These are phyloP conservation scores for Delichon dasypus DNA, from an alignment of 2,797 vertebrate species.

Conservation along the genomic window DNA sequence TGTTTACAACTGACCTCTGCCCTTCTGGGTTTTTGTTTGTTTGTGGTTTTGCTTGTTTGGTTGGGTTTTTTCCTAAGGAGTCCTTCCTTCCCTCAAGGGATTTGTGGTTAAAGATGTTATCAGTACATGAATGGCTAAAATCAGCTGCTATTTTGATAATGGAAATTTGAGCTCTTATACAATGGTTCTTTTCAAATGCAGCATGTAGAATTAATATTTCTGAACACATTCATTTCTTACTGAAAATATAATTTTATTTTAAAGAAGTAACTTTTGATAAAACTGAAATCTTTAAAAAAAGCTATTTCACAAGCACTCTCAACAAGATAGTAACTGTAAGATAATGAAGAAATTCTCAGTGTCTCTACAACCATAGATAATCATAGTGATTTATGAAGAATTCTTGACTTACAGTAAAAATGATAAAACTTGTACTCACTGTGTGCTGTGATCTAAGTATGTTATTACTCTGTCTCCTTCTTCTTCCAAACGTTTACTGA, in stretches of 20 bases:
- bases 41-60: not conserved
- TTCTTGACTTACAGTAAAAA: not conserved
- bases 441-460: slow-evolving; percentile 82
- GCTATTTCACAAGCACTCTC: not conserved
- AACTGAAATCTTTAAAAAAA: not conserved
- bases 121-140: not conserved
- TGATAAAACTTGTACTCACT: slow-evolving; percentile 69
- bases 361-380: not conserved
- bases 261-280: not conserved
- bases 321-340: not conserved
- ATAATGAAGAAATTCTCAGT: not conserved
- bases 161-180: not conserved
- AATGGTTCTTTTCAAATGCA: not conserved
- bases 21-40: not conserved
- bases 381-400: not conserved
- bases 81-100: not conserved
- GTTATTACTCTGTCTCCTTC: slow-evolving; percentile 82
- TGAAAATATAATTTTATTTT: not conserved
- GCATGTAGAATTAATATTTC: not conserved
- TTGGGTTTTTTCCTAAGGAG: not conserved
- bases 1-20: not conserved
- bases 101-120: not conserved
- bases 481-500: slow-evolving; percentile 82
- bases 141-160: not conserved
- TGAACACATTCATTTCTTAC: not conserved